phyloP scores from a whole-genome alignment of 1,140 invertebrate species.

The Zeugodacus cucurbitae region DNA sequence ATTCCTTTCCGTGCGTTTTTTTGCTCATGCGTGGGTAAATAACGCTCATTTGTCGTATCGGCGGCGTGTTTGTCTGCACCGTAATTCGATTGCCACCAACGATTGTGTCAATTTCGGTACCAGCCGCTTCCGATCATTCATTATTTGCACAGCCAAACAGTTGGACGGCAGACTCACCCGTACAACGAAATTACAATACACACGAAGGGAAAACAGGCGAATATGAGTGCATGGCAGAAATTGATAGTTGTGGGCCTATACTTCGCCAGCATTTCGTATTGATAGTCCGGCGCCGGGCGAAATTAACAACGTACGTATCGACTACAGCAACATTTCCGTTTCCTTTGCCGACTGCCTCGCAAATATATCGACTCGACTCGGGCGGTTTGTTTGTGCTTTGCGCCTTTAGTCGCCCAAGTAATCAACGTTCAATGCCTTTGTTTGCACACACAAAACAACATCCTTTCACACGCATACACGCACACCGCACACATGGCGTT shows the following conservation, averaged over 20 bases:
- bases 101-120: conserved; percentile 13
- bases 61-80: neutral
- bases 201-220: neutral
- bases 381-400: conserved; percentile 4
- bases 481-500: neutral
- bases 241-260: neutral
- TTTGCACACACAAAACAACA: neutral
- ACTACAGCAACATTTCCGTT: neutral
- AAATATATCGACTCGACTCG: neutral
- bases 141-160: neutral
- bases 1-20: neutral
- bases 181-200: neutral
- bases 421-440: conserved; percentile 27
- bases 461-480: neutral
- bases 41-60: neutral
- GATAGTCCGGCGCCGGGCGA: neutral
- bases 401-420: conserved; percentile 30
- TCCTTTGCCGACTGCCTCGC: neutral
- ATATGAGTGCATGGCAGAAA: neutral
- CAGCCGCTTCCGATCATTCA: conserved; percentile 11
- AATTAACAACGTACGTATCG: conserved; percentile 8
- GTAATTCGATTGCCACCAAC: conserved; percentile 20
- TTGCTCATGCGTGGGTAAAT: neutral
- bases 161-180: neutral
- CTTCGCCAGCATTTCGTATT: neutral